These are phyloP conservation scores for Xenus cinereus DNA, from an alignment of 2,113 vertebrate genomes.

Conservation along the genomic window DNA sequence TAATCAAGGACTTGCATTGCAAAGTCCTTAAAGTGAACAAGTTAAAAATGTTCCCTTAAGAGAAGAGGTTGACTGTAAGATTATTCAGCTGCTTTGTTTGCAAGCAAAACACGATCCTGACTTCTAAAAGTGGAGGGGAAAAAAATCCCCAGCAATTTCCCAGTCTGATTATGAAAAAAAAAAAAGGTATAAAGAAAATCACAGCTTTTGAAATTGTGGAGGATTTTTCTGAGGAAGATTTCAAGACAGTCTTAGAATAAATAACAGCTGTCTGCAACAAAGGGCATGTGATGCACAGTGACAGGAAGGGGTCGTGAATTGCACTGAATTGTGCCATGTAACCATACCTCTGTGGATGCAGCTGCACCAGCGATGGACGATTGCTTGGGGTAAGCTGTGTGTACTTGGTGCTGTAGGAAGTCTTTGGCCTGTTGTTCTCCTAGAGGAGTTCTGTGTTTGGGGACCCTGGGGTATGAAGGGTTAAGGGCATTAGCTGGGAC, in stretches of 20 bases:
- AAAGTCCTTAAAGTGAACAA: not conserved
- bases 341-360: not conserved
- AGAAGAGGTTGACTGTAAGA: not conserved
- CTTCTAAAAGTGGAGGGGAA: not conserved
- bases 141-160: not conserved
- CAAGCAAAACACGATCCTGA: not conserved
- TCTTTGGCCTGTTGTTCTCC: not conserved
- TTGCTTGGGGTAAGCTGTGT: not conserved
- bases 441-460: not conserved
- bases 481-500: not conserved
- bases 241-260: not conserved
- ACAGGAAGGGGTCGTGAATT: not conserved
- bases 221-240: not conserved
- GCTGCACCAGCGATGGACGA: accelerated
- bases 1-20: not conserved
- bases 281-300: accelerated
- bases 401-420: not conserved
- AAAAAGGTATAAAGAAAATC: not conserved
- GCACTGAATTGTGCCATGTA: not conserved
- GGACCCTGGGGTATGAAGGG: not conserved
- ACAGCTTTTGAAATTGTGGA: not conserved
- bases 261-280: not conserved
- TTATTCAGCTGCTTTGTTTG: not conserved
- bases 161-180: not conserved
- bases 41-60: not conserved